phyloP scores from a whole-genome alignment of 2,888 invertebrate species.

The Idaea dimidiata region DNA sequence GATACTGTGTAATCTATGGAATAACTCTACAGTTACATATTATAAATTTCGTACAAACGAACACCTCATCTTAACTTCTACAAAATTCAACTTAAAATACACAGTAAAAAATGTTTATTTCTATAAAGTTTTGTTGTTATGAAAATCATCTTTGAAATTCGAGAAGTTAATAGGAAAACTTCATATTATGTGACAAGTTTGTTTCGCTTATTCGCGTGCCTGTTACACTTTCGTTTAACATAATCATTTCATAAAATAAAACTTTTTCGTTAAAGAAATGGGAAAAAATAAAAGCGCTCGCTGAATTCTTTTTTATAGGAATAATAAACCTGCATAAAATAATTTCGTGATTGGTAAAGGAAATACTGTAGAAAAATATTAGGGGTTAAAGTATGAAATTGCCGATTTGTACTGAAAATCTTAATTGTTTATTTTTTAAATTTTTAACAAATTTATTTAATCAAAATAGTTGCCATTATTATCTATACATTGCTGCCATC shows the following conservation, averaged over 20 bases:
- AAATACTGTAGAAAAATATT: background rate
- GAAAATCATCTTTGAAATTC: background rate
- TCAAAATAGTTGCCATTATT: too few relatives aligned
- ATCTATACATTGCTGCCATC: too few relatives aligned
- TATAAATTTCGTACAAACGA: background rate
- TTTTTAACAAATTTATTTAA: too few relatives aligned
- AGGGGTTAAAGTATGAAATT: too few relatives aligned
- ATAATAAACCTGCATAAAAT: constrained; percentile 1
- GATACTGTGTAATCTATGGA: too few relatives aligned
- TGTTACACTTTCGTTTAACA: background rate
- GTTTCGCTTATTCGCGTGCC: background rate
- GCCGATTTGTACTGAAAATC: constrained; percentile 7
- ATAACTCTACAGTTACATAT: too few relatives aligned
- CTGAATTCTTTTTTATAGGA: constrained; percentile 16
- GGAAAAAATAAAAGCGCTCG: constrained; percentile 6
- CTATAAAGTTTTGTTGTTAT: background rate
- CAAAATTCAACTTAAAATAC: background rate
- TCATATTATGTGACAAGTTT: background rate
- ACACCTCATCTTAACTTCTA: background rate
- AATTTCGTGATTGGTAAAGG: constrained; percentile 4
- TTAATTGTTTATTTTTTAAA: too few relatives aligned
- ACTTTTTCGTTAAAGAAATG: background rate
- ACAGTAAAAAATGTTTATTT: background rate
- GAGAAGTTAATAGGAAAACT: background rate
- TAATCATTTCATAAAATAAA: background rate